These are phyloP conservation scores for Tautogolabrus adspersus DNA, from an alignment of 2,113 vertebrate species.

Conservation along the genomic window DNA sequence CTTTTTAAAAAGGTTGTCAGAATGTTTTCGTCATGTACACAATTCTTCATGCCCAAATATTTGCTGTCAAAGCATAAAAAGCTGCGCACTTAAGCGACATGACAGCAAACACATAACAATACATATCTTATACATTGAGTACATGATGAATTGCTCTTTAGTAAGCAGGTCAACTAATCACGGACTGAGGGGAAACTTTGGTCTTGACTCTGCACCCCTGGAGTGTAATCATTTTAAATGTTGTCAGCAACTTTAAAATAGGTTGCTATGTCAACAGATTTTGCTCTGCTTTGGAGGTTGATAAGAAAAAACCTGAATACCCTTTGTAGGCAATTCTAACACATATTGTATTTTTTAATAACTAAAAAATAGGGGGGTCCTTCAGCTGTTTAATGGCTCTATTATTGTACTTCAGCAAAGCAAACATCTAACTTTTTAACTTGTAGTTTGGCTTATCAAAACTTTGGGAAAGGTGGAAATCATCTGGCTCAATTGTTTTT, in stretches of 20 bases:
- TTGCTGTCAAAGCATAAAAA: neutral
- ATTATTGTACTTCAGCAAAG: too few relatives aligned
- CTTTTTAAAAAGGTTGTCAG: neutral
- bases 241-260: slow-evolving; percentile 8
- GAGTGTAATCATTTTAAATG: neutral
- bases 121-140: neutral
- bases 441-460: too few relatives aligned
- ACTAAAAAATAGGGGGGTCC: too few relatives aligned
- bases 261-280: neutral
- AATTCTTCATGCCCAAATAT: neutral
- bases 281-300: neutral
- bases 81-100: neutral
- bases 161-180: neutral
- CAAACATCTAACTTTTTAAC: too few relatives aligned
- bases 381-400: too few relatives aligned
- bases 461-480: too few relatives aligned
- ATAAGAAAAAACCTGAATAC: neutral
- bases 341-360: too few relatives aligned
- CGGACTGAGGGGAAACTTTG: neutral
- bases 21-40: neutral
- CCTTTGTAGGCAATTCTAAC: too few relatives aligned
- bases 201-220: neutral
- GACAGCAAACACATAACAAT: neutral
- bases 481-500: too few relatives aligned
- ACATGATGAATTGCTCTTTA: neutral